phyloP scores from a whole-genome alignment of 2,888 invertebrate genomes.

The Drosophila niveifrons region DNA sequence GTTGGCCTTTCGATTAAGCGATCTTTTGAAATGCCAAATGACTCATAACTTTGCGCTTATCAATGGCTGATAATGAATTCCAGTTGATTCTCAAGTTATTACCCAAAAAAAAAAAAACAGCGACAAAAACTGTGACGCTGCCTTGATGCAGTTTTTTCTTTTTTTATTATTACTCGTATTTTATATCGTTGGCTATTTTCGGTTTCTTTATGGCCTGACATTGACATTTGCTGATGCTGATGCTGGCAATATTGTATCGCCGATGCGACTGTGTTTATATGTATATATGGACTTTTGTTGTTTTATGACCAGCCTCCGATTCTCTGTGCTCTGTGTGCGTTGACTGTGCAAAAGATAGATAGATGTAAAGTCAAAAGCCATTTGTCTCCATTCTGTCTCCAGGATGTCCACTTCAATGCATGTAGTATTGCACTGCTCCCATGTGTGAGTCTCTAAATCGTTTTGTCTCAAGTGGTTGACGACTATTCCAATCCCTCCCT shows the following conservation, averaged over 20 bases:
- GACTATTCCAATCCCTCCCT: background rate
- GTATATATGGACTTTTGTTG: slow-evolving; percentile 22
- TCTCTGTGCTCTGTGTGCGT: too few species aligned
- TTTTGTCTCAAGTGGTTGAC: slow-evolving; percentile 64
- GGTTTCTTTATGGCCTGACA: slow-evolving; percentile 73
- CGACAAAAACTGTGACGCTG: slow-evolving; percentile 35
- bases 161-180: slow-evolving; percentile 17
- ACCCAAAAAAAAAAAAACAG: slow-evolving; percentile 9
- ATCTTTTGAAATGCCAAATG: slow-evolving; percentile 17
- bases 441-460: slow-evolving; percentile 41
- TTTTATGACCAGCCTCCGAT: slow-evolving; percentile 34
- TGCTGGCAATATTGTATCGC: slow-evolving; percentile 40
- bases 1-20: slow-evolving; percentile 2
- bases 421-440: slow-evolving; percentile 28
- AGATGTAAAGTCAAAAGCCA: slow-evolving; percentile 24
- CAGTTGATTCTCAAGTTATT: slow-evolving; percentile 29
- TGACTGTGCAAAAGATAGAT: slow-evolving; percentile 9
- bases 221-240: slow-evolving; percentile 79
- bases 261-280: slow-evolving; percentile 27
- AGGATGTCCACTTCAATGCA: slow-evolving; percentile 68
- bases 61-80: slow-evolving; percentile 30
- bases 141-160: slow-evolving; percentile 49
- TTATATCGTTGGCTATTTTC: slow-evolving; percentile 39
- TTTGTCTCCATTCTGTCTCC: slow-evolving; percentile 62
- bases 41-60: slow-evolving; percentile 32